phyloP scores from a whole-genome alignment of 2,888 invertebrate genomes.

The Sisyra terminalis region DNA sequence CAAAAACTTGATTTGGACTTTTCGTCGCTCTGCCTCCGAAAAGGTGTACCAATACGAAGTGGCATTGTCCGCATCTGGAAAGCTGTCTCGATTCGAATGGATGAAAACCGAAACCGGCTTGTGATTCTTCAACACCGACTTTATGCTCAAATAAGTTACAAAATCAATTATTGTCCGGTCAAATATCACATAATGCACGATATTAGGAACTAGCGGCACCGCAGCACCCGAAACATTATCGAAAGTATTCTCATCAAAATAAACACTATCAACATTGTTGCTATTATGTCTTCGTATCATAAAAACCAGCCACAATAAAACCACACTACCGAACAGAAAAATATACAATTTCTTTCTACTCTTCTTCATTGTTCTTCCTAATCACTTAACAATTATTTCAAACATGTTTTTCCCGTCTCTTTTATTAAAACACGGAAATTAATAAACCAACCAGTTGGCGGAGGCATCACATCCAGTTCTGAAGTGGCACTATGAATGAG shows the following conservation, averaged over 20 bases:
- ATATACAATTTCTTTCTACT: neutral
- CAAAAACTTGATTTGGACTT: slow-evolving; percentile 10
- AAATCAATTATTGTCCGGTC: slow-evolving; percentile 18
- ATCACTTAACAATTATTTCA: no score
- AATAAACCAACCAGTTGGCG: no score
- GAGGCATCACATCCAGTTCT: no score
- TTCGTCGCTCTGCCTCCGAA: slow-evolving; percentile 4
- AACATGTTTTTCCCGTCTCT: no score
- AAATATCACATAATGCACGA: slow-evolving; percentile 23
- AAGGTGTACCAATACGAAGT: slow-evolving; percentile 16
- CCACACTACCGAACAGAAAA: neutral
- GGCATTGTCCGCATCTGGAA: slow-evolving; percentile 10
- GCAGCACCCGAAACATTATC: neutral
- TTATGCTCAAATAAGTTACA: slow-evolving; percentile 19
- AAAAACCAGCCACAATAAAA: slow-evolving; percentile 1
- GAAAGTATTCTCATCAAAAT: neutral
- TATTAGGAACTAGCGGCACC: slow-evolving; percentile 17
- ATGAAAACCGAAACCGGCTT: slow-evolving; percentile 19
- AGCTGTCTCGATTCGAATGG: slow-evolving; percentile 18
- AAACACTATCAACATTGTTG: neutral
- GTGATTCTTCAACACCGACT: slow-evolving; percentile 20
- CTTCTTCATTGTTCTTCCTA: no score
- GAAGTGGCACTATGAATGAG: no score
- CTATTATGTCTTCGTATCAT: neutral
- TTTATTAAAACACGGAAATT: no score